phyloP scores from a whole-genome alignment of 1,140 invertebrate species.

The Dinothrombium tinctorium region DNA sequence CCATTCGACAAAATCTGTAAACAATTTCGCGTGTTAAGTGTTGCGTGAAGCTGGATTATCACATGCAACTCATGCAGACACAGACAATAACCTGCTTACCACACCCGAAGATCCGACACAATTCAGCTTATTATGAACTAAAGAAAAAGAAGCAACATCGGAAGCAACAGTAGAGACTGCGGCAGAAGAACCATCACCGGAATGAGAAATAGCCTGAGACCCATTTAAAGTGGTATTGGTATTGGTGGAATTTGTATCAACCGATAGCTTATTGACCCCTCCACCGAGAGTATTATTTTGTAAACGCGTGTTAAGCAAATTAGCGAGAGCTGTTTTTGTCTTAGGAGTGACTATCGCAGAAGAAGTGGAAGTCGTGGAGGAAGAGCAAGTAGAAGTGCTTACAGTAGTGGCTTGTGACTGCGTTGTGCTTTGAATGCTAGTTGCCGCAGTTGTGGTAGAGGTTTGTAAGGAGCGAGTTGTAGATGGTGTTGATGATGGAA shows the following conservation, averaged over 20 bases:
- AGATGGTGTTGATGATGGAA: neutral
- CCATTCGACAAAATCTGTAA: neutral
- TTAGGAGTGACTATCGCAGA: conserved; percentile 48
- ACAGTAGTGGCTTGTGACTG: neutral
- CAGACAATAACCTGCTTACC: conserved; percentile 6
- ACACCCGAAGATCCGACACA: conserved; percentile 7
- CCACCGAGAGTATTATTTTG: conserved; percentile 21
- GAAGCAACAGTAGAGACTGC: conserved; percentile 1
- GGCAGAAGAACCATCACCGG: conserved; percentile 5
- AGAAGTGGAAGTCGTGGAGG: neutral
- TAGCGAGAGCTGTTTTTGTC: conserved; percentile 81
- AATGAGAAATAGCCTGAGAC: conserved; percentile 2
- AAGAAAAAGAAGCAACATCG: neutral
- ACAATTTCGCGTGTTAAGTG: neutral
- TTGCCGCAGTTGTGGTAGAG: neutral
- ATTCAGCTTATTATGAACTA: neutral
- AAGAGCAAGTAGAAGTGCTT: neutral
- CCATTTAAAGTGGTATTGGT: too few relatives aligned
- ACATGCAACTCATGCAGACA: neutral
- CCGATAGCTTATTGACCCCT: neutral
- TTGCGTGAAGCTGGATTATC: neutral
- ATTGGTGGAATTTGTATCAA: neutral
- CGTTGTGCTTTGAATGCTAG: neutral
- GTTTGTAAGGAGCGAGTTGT: neutral
- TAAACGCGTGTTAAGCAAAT: conserved; percentile 69